phyloP scores from a whole-genome alignment of 2,888 invertebrate genomes.

The Epiperipatus broadwayi region DNA sequence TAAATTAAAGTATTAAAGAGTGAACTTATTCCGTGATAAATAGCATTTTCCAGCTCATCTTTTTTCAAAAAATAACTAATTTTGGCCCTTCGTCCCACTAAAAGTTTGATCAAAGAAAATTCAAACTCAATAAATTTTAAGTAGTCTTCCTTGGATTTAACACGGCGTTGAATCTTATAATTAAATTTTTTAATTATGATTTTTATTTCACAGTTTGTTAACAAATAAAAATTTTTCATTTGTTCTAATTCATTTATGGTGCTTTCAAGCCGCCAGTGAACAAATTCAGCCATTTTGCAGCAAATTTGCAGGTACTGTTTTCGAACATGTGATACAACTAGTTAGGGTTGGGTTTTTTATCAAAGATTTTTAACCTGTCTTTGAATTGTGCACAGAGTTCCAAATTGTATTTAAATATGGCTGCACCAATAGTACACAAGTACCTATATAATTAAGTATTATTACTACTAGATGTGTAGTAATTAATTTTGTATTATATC shows the following conservation, averaged over 20 bases:
- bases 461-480: too few relatives aligned
- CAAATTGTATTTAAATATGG: too few relatives aligned
- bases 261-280: conserved; percentile 53
- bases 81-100: conserved; percentile 40
- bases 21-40: conserved; percentile 48
- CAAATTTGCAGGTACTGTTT: too few relatives aligned
- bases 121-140: conserved; percentile 48
- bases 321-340: too few relatives aligned
- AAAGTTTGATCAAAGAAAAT: conserved; percentile 43
- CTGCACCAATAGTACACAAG: too few relatives aligned
- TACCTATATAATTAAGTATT: too few relatives aligned
- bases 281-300: conserved; percentile 53
- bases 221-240: conserved; percentile 49
- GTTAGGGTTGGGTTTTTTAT: too few relatives aligned
- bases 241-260: conserved; percentile 60
- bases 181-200: conserved; percentile 49
- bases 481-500: too few relatives aligned
- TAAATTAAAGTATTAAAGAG: conserved; percentile 50
- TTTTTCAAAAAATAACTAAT: conserved; percentile 39
- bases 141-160: conserved; percentile 49
- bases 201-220: conserved; percentile 43
- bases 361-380: too few relatives aligned
- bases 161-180: conserved; percentile 46
- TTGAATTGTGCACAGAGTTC: too few relatives aligned
- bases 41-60: conserved; percentile 44